Evolutionary conservation across 2,888 invertebrate genomes (phyloP).

Genomic region (Leptothorax acervorum): DNA sequence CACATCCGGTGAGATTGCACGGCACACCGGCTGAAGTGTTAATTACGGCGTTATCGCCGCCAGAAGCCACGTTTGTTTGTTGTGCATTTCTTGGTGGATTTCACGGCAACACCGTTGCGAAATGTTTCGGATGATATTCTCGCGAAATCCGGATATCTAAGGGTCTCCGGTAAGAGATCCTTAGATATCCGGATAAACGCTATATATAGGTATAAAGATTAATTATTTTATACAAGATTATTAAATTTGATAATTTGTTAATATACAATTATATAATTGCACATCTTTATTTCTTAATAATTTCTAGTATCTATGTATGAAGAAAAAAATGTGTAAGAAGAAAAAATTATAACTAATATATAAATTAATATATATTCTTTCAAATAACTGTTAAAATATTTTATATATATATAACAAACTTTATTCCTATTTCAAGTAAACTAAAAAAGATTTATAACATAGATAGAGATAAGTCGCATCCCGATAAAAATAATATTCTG

Average conservation of each 20-base stretch:
- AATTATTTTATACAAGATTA: not conserved
- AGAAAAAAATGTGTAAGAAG: not conserved
- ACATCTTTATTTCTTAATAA: not conserved
- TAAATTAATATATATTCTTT: not conserved
- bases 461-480: not conserved
- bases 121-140: not conserved
- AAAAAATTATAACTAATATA: not conserved
- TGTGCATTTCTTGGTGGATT: conserved; percentile 40
- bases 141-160: not conserved
- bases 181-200: not conserved
- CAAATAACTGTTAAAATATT: conserved; percentile 8
- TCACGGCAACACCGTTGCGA: conserved; percentile 7
- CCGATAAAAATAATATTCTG: not conserved
- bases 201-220: not conserved
- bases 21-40: conserved; percentile 34
- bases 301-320: not conserved
- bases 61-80: conserved; percentile 47
- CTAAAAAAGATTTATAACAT: not conserved
- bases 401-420: not conserved
- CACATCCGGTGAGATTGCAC: conserved; percentile 52
- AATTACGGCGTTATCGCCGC: conserved; percentile 50
- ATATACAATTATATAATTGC: not conserved
- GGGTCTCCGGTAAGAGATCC: not conserved
- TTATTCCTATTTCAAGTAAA: not conserved
- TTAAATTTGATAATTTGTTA: not conserved